phyloP scores from a whole-genome alignment of 2,113 vertebrate species.

The Ptychochromis oligacanthus region DNA sequence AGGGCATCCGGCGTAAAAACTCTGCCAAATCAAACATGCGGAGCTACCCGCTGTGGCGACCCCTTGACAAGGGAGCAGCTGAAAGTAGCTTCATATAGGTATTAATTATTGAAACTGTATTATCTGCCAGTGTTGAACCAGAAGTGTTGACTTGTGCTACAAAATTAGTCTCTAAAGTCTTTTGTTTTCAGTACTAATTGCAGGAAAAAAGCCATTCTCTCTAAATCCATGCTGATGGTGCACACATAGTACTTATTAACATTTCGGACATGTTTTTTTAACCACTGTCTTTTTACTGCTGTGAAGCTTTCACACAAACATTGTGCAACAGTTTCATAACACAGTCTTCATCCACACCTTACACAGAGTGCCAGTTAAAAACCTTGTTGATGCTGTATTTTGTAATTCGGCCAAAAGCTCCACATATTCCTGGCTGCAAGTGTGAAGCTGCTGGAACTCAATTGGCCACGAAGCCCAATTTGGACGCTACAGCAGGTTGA shows the following conservation, averaged over 20 bases:
- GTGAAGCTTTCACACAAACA: neutral
- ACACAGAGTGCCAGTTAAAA: neutral
- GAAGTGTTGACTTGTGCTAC: neutral
- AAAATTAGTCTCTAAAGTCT: too few relatives aligned
- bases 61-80: too few relatives aligned
- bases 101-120: neutral
- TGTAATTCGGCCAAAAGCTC: neutral
- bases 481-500: neutral
- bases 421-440: slow-evolving; percentile 2
- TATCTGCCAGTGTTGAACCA: neutral
- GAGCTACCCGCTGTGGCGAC: too few relatives aligned
- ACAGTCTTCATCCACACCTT: neutral
- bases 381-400: neutral
- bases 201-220: too few relatives aligned
- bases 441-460: neutral
- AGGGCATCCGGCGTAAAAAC: too few relatives aligned
- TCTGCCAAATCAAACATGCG: too few relatives aligned
- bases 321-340: neutral
- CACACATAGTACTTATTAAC: too few relatives aligned
- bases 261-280: too few relatives aligned
- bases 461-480: neutral
- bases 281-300: neutral
- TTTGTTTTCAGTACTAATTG: neutral
- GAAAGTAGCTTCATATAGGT: too few relatives aligned
- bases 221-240: too few relatives aligned